These are phyloP conservation scores for Eretmodus cyanostictus DNA, from an alignment of 2,113 vertebrate species.

Conservation along the genomic window DNA sequence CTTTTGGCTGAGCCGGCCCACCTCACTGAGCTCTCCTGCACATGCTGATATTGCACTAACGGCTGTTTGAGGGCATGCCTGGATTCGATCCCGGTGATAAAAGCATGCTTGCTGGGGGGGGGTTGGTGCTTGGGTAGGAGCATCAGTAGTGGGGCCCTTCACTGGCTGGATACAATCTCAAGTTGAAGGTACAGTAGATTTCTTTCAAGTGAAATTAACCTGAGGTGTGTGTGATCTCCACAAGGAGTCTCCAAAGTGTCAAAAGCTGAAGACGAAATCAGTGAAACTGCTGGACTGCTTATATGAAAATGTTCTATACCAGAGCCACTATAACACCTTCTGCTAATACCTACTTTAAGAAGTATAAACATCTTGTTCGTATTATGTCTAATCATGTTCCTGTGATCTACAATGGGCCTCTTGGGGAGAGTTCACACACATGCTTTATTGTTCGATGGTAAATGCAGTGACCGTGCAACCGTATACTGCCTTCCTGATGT, in stretches of 20 bases:
- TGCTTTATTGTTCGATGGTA: neutral
- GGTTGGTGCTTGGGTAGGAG: neutral
- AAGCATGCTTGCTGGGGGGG: slow-evolving; percentile 15
- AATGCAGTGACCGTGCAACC: neutral
- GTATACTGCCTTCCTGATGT: neutral
- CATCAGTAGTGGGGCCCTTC: neutral
- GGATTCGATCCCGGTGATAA: neutral
- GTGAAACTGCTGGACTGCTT: neutral
- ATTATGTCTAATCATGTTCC: neutral
- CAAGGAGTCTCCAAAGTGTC: neutral
- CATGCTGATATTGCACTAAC: neutral
- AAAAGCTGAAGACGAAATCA: neutral
- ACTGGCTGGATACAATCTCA: neutral
- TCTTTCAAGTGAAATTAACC: neutral
- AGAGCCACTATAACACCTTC: neutral
- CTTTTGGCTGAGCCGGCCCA: neutral
- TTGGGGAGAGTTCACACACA: neutral
- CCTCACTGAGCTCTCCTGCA: neutral
- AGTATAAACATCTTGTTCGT: neutral
- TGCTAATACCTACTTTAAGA: neutral
- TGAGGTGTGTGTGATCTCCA: neutral
- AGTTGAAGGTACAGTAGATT: slow-evolving; percentile 27
- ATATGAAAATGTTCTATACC: neutral
- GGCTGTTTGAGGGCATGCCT: neutral
- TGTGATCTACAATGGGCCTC: neutral